Evolutionary conservation across 2,888 invertebrate genomes (phyloP).

Genomic region (Nomada lathburiana): DNA sequence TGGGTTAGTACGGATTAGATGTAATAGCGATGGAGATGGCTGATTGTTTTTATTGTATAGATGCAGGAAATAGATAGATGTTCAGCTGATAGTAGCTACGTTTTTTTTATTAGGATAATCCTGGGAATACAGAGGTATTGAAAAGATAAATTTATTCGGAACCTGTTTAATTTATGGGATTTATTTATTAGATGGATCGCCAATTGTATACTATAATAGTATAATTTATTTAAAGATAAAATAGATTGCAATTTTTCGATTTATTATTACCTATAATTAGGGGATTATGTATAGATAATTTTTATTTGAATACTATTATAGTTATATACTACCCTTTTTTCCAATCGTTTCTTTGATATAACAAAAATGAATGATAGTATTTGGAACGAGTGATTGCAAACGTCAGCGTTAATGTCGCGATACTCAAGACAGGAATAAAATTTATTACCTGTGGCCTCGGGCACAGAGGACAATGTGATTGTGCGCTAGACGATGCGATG

Average conservation of each 20-base stretch:
- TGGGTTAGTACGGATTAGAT: not conserved
- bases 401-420: not conserved
- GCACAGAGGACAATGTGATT: constrained; percentile 11
- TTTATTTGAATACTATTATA: too few relatives aligned
- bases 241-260: not conserved
- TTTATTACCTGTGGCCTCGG: constrained; percentile 29
- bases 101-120: not conserved
- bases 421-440: constrained; percentile 22
- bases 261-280: not conserved
- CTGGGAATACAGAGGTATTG: not conserved
- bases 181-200: too few relatives aligned
- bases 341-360: not conserved
- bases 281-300: too few relatives aligned
- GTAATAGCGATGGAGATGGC: not conserved
- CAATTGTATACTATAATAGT: too few relatives aligned
- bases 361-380: not conserved
- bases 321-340: not conserved
- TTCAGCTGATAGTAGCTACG: not conserved
- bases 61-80: not conserved
- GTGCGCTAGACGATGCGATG: constrained; percentile 19
- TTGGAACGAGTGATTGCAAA: not conserved
- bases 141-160: not conserved
- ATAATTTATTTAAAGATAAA: too few relatives aligned
- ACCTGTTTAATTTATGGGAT: not conserved
- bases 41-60: not conserved